phyloP scores from a whole-genome alignment of 2,113 vertebrate genomes.

The Nymphicus hollandicus region DNA sequence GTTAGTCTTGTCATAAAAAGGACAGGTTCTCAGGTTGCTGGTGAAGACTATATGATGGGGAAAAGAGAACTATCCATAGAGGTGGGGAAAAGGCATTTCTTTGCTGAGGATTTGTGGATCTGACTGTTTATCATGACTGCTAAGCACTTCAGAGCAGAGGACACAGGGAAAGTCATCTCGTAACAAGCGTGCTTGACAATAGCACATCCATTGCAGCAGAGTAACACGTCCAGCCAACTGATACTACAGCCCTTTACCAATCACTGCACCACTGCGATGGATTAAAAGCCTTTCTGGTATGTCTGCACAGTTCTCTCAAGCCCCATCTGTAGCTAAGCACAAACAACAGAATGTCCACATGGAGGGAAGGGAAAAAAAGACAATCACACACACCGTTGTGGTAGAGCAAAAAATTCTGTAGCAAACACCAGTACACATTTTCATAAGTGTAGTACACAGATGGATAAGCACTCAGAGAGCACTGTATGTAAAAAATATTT shows the following conservation, averaged over 20 bases:
- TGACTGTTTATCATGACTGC: not conserved
- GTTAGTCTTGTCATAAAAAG: not conserved
- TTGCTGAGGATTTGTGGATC: not conserved
- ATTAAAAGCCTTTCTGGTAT: not conserved
- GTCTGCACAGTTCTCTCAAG: not conserved
- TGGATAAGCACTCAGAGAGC: not conserved
- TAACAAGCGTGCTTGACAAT: not conserved
- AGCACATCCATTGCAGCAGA: not conserved
- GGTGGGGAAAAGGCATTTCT: not conserved
- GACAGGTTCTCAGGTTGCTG: accelerated
- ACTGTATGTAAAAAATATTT: not conserved
- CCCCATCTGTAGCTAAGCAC: not conserved
- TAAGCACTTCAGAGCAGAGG: not conserved
- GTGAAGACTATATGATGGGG: accelerated
- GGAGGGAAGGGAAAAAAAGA: not conserved
- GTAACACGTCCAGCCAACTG: not conserved
- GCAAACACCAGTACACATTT: not conserved
- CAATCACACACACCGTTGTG: not conserved
- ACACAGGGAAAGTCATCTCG: not conserved
- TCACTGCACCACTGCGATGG: accelerated
- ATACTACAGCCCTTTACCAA: not conserved
- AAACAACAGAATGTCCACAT: not conserved
- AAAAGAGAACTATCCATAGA: not conserved
- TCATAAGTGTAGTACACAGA: not conserved
- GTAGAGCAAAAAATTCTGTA: not conserved